Base-by-base conservation (phyloP, 2,888 invertebrate genomes). In the Nineta flava region DNA sequence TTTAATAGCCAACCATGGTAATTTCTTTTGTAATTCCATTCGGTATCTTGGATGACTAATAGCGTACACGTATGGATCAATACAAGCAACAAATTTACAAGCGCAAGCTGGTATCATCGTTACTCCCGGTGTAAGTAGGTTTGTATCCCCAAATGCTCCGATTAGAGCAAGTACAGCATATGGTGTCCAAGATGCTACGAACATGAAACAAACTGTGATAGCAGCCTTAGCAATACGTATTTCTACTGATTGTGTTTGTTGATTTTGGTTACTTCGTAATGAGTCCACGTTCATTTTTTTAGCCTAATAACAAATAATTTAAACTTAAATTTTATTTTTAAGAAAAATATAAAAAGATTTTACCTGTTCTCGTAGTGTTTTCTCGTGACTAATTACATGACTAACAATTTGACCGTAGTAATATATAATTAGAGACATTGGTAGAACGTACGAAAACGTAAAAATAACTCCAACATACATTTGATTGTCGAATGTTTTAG, bases 201-300 rank as follows among this genome's bases (percentile, higher is more conserved):
- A 90, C 3, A 90, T 68, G 65, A 86, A 91, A 59, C 90, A 85
- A 41, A 90, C 82, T 1, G 90, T 85, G 42, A 92, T 85, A 2
- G 88, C 88, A 9, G 91, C 87, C 61, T 90, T 90, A 0, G 90
- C 88, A 59, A 90, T 90, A 57, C 86, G 73, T 56, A 90, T 79
- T 63, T 90, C 90, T 0, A 87, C 85, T 1, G 87, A 83, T 55
- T 87, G 74, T 38, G 62, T 64, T 40, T 80, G 75, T 49, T 75
- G 72, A 56, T 76, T 73, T 62, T 83, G 79, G 66, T 86, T 79
- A 53, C 76, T 75, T 47, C 87, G 73, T 32, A 90, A 68, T 1
- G 88, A 88, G 59, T 90, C 87, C 1, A 90, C 87, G 60, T 90
- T 90, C 90, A 90, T 91, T 67, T 90, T 90, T 61, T 87, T 88